Conservation (phyloP, 2,113 vertebrate species). For the Ammodytes marinus region DNA sequence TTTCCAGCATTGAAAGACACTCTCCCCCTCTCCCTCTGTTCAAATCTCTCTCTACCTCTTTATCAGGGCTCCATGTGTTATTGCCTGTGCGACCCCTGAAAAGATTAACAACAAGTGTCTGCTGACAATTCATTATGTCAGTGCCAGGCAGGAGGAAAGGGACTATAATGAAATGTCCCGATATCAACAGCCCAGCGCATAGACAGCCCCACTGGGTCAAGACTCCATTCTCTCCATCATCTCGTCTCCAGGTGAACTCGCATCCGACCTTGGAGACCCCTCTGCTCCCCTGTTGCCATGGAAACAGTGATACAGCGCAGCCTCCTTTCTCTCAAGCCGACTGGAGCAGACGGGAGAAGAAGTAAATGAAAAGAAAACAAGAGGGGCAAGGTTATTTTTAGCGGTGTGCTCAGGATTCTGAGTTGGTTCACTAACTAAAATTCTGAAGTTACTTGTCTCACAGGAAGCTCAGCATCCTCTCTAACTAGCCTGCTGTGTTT, state of each 20-base stretch:
- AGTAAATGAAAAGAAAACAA: slow-evolving; percentile 50
- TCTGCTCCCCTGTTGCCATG: slow-evolving; percentile 87
- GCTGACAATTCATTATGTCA: slow-evolving; percentile 69
- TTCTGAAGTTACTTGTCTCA: slow-evolving; percentile 6
- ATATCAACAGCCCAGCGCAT: slow-evolving; percentile 61
- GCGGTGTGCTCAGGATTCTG: slow-evolving; percentile 34
- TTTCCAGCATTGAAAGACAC: slow-evolving; percentile 54
- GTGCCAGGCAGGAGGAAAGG: slow-evolving; percentile 55
- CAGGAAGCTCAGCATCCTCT: slow-evolving; percentile 3
- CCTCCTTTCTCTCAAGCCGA: slow-evolving; percentile 82
- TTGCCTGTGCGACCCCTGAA: slow-evolving; percentile 55
- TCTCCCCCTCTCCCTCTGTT: slow-evolving; percentile 64
- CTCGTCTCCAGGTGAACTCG: slow-evolving; percentile 80
- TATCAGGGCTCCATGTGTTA: slow-evolving; percentile 62
- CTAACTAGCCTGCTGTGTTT: slow-evolving; percentile 32
- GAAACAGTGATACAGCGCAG: slow-evolving; percentile 86
- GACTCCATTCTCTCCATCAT: slow-evolving; percentile 39
- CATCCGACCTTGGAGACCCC: slow-evolving; percentile 87
- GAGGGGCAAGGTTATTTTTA: slow-evolving; percentile 54
- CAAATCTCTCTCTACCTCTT: slow-evolving; percentile 67
- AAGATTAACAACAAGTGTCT: slow-evolving; percentile 66
- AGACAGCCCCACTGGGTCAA: slow-evolving; percentile 62
- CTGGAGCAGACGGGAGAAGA: slow-evolving; percentile 70
- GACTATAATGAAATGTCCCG: slow-evolving; percentile 82
- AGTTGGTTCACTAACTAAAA: slow-evolving; percentile 39